phyloP scores from a whole-genome alignment of 1,140 invertebrate species.

The Battus philenor region DNA sequence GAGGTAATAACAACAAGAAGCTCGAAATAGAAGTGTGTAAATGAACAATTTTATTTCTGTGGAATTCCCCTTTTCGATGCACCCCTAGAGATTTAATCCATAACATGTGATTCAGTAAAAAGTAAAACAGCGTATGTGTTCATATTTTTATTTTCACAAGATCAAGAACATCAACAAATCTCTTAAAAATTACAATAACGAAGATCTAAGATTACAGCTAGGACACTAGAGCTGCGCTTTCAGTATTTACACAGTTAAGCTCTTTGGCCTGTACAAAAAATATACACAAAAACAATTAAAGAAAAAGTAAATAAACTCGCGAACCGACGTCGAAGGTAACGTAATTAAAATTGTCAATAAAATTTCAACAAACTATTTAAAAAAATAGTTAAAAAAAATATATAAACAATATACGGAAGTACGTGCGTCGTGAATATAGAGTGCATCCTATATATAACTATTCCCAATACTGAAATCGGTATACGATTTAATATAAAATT shows the following conservation, averaged over 20 bases:
- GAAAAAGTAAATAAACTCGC: conserved; percentile 46
- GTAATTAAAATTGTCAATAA: conserved; percentile 69
- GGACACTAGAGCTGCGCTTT: conserved; percentile 27
- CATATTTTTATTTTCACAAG: conserved; percentile 68
- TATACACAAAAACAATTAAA: conserved; percentile 47
- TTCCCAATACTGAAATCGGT: conserved; percentile 54
- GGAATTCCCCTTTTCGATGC: too few species aligned
- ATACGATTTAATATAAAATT: conserved; percentile 33
- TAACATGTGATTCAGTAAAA: neutral
- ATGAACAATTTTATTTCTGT: too few species aligned
- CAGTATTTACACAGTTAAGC: conserved; percentile 64
- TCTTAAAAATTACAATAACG: conserved; percentile 72
- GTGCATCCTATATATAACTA: conserved; percentile 16
- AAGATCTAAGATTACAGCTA: conserved; percentile 56
- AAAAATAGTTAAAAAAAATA: conserved; percentile 31
- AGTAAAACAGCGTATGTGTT: conserved; percentile 29
- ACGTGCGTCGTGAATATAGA: conserved; percentile 14
- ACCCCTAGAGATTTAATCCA: too few species aligned
- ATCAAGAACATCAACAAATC: conserved; percentile 72
- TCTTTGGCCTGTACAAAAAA: conserved; percentile 71
- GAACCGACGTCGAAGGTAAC: conserved; percentile 52
- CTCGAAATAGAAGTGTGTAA: too few species aligned
- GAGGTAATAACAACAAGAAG: too few species aligned
- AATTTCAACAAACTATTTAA: conserved; percentile 53
- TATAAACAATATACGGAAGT: conserved; percentile 22